Base-by-base conservation (phyloP, 2,113 vertebrate genomes). In the Etia nguti region DNA sequence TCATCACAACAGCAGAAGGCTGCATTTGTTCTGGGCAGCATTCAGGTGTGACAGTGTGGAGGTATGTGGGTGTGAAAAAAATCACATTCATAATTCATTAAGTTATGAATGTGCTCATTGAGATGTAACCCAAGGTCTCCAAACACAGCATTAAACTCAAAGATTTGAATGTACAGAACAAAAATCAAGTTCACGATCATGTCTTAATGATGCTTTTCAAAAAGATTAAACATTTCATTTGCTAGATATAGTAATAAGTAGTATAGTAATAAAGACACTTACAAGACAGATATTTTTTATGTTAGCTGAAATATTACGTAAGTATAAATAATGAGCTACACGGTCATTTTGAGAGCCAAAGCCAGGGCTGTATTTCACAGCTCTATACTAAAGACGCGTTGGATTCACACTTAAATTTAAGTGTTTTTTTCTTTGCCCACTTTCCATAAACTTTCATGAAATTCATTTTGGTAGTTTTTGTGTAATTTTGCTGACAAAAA, bases 381-480 rank as follows among this genome's bases (percentile, higher is more conserved):
- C 68, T 48, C 22, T 48, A 48, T 10, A 48, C 29, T 75, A 48
- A 43, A 46, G 41, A 75, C 6, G 0, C 0, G 0, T 2, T 24
- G 15, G 4, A 18, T 18, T 48, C 22, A 29, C 68, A 11, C 24
- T 70, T 70, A 43, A 18, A 70, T 70, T 70, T 70, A 29, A 18
- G 9, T 18, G 48, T 18, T 48, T 48, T 41, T 75, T 75, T 26
- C 9, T 75, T 75, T 75, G 15, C 9, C 24, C 16, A 29, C 43
- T 75, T 75, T 48, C 41, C 41, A 29, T 24, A 26, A 48, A 75
- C 9, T 48, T 4, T 75, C 2, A 75, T 29, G 15, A 75, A 75
- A 20, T 48, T 20, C 4, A 48, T 46, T 15, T 29, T 48, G 26
- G 41, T 29, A 48, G 68, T 75, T 18, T 65, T 75, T 75, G 41